A percentile compares a stretch with the other conserved stretches of the same genome.
These are phyloP conservation scores for Geopemphigus sp. DNA, from an alignment of 1,140 invertebrate genomes.

Conservation along the genomic window DNA sequence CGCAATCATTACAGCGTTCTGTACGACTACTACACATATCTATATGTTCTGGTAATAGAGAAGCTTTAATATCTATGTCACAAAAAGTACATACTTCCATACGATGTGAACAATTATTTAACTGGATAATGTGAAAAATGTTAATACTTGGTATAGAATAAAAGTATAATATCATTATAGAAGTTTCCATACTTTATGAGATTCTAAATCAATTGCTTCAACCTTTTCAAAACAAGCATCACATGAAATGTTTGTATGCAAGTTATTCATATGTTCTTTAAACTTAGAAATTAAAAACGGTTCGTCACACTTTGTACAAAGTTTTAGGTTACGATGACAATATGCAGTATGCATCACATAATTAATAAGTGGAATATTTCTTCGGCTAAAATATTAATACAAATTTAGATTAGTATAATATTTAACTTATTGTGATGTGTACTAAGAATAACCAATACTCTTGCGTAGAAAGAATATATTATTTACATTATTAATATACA, in stretches of 20 bases:
- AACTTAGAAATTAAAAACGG: constrained; percentile 56
- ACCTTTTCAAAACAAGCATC: constrained; percentile 56
- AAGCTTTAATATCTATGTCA: constrained; percentile 62
- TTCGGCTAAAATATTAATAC: constrained; percentile 55
- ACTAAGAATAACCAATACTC: neutral
- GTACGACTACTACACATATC: constrained; percentile 68
- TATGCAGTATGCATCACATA: constrained; percentile 59
- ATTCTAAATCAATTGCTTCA: constrained; percentile 56
- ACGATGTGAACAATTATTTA: constrained; percentile 45
- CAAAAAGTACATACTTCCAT: constrained; percentile 62
- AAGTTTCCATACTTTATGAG: constrained; percentile 57
- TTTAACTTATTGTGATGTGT: neutral
- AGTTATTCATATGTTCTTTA: constrained; percentile 56
- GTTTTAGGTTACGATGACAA: constrained; percentile 57
- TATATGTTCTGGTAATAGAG: constrained; percentile 61
- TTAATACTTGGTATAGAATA: neutral
- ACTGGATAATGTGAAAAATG: constrained; percentile 8
- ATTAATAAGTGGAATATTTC: constrained; percentile 56
- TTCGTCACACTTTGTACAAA: constrained; percentile 58
- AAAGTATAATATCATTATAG: neutral
- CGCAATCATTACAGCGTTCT: constrained; percentile 64
- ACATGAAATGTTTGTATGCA: constrained; percentile 56
- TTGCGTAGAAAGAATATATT: too few relatives aligned
- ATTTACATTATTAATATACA: too few relatives aligned
- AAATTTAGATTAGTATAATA: neutral